Evolutionary conservation across 1,140 invertebrate species (phyloP), one percentile per base, ranked within the genome.

Genomic region (Leptinotarsa undecemlineata): DNA sequence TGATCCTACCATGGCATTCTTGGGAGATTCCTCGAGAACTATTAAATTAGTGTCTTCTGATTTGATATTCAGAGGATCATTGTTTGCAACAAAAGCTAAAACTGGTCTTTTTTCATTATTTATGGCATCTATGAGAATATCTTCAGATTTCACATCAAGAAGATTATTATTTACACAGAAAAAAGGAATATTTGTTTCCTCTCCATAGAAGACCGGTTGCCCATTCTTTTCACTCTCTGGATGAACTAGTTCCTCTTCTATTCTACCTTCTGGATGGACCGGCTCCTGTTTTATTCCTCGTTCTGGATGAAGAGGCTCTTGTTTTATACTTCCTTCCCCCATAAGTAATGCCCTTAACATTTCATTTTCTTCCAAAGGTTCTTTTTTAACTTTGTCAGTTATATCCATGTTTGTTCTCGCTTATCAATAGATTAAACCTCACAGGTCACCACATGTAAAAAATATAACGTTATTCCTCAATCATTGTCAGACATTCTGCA

Each of bases 81-180:
- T 57, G 51, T 57, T 57, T 57, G n/a, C 51, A 3, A 57, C 51
- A n/a, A 57, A 57, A 4, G 4, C 3, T 17, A 3, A 1, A 15
- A 15, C 51, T 19, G 15, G 17, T 14, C n/a, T 19, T 19, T 57
- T 57, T 57, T 57, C 51, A 15, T 57, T 57, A 19, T 17, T 17
- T 15, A 57, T 6, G 15, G n/a, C 15, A 57, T 57, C 51, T 15
- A 15, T 8, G 51, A 17, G 15, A 19, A 57, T 19, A 57, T 57
- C 51, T 57, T 57, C 51, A 57, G 51, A 57, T 57, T 57, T 57
- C n/a, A 57, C n/a, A 57, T 57, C 51, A 17, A 57, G n/a, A 57
- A 19, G 51, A 57, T 57, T 57, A 19, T 19, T 57, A 57, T 57
- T 57, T 19, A 57, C 51, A 19, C 51, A 57, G n/a, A 57, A 57